A percentile compares a stretch with the other conserved stretches of the same genome.
These are phyloP conservation scores for Oreochromis niloticus DNA, from an alignment of 2,113 vertebrate genomes.

Conservation along the genomic window DNA sequence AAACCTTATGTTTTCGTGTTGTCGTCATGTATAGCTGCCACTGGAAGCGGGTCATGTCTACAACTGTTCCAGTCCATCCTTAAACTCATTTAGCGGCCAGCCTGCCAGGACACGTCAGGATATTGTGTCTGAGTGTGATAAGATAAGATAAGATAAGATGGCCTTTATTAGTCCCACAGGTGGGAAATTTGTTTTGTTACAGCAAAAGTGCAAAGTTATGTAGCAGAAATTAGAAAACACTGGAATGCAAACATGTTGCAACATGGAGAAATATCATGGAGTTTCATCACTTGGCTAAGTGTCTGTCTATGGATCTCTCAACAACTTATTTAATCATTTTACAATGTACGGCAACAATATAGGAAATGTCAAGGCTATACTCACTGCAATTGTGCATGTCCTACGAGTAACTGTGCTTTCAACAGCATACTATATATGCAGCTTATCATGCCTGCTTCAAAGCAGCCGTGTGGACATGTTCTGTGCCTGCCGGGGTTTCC, in stretches of 20 bases:
- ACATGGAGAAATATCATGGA: neutral
- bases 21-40: neutral
- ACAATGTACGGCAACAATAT: neutral
- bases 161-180: no score
- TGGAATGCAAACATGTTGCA: no score
- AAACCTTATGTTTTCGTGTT: neutral
- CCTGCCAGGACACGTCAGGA: neutral
- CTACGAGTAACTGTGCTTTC: neutral
- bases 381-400: neutral
- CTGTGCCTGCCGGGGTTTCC: neutral
- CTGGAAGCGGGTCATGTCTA: neutral
- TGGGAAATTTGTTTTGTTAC: no score
- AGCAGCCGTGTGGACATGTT: neutral
- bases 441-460: neutral
- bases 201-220: no score
- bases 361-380: neutral
- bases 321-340: neutral
- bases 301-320: neutral
- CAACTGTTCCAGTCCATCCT: neutral
- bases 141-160: no score
- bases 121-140: neutral
- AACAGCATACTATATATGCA: neutral
- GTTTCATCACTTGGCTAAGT: neutral
- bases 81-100: neutral
- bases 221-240: no score